These are phyloP conservation scores for Monomorium pharaonis DNA, from an alignment of 1,140 invertebrate genomes.

Conservation along the genomic window DNA sequence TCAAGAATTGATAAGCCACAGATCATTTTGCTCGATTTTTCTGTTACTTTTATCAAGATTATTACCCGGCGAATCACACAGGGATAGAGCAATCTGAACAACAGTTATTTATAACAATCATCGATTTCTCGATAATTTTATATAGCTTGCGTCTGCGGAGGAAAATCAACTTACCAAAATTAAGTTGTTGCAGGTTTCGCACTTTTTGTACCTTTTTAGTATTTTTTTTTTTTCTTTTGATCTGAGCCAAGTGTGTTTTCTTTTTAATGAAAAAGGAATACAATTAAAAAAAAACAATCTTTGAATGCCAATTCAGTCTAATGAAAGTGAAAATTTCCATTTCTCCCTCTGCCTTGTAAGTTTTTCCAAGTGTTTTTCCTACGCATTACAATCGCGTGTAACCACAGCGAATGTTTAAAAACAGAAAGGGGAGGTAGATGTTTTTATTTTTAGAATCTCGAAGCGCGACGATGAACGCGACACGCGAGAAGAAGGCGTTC, in stretches of 20 bases:
- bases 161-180: neutral
- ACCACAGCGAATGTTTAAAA: neutral
- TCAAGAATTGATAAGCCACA: neutral
- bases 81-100: neutral
- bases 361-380: too few species aligned
- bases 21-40: neutral
- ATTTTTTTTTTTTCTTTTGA: neutral
- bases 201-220: neutral
- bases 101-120: conserved; percentile 14
- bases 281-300: too few species aligned
- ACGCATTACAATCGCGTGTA: neutral
- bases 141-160: too few species aligned
- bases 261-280: neutral
- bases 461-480: neutral
- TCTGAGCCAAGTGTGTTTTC: neutral
- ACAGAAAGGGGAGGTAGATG: neutral
- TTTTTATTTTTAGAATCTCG: conserved; percentile 23
- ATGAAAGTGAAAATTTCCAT: too few species aligned
- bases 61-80: neutral
- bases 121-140: conserved; percentile 33
- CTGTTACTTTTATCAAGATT: neutral
- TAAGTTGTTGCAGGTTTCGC: neutral
- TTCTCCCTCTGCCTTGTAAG: neutral
- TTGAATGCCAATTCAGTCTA: too few species aligned
- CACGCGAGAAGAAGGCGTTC: neutral